phyloP scores from a whole-genome alignment of 2,797 vertebrate species.

The Phrynocephalus forsythii region DNA sequence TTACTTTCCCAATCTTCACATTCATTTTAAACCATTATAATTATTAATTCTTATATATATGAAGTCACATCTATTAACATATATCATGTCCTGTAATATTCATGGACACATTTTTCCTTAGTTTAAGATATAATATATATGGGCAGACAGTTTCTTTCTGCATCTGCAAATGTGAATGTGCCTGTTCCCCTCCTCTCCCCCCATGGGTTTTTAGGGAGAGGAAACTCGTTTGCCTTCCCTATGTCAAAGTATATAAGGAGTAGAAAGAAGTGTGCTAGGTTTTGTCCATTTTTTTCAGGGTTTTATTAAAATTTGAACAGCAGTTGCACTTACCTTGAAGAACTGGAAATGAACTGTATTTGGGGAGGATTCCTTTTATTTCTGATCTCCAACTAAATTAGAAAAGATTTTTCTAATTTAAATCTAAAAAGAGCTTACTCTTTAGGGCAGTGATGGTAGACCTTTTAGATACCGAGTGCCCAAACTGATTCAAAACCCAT shows the following conservation, averaged over 20 bases:
- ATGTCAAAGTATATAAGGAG: too few relatives aligned
- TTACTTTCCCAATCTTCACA: background rate
- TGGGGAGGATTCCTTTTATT: too few relatives aligned
- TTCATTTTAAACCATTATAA: conserved; percentile 32
- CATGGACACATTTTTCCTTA: conserved; percentile 9
- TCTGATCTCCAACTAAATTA: background rate
- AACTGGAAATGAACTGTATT: too few relatives aligned
- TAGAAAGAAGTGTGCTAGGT: too few relatives aligned
- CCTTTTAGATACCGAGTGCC: too few relatives aligned
- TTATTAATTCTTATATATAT: background rate
- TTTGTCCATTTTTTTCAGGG: too few relatives aligned
- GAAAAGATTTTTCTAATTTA: background rate
- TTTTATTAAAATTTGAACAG: too few relatives aligned
- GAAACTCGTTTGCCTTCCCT: background rate
- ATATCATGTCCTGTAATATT: conserved; percentile 22
- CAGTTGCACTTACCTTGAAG: too few relatives aligned
- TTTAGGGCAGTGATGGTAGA: background rate
- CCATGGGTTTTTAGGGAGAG: too few relatives aligned
- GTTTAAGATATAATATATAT: background rate
- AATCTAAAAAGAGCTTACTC: background rate
- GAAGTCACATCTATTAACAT: background rate
- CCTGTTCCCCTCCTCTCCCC: background rate
- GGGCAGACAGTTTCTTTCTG: conserved; percentile 8
- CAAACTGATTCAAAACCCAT: too few relatives aligned
- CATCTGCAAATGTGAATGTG: background rate